Evolutionary conservation across 1,140 invertebrate genomes (phyloP).

Genomic region (Neotoxoptera formosana): DNA sequence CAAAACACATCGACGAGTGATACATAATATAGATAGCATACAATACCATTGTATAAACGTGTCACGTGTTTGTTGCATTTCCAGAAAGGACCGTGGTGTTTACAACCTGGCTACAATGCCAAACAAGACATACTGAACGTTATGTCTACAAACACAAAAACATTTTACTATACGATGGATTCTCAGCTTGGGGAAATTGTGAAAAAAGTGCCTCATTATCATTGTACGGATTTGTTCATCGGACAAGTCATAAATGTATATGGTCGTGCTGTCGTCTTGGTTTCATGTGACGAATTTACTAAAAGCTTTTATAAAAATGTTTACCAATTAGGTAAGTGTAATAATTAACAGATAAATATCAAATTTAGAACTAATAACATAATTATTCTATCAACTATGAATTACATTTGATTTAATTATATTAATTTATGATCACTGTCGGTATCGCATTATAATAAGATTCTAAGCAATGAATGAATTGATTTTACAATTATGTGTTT

Average conservation of each 20-base stretch:
- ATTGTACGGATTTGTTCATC: constrained; percentile 16
- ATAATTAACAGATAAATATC: background rate
- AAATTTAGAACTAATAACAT: background rate
- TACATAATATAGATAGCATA: background rate
- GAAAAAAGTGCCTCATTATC: background rate
- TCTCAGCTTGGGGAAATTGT: too few species aligned
- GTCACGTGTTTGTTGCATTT: background rate
- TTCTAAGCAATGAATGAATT: background rate
- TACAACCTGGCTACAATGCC: background rate
- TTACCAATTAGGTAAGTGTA: constrained; percentile 2
- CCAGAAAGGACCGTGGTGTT: constrained; percentile 10
- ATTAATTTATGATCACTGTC: background rate
- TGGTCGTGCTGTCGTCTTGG: background rate
- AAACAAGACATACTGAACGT: constrained; percentile 43
- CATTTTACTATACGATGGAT: constrained; percentile 32
- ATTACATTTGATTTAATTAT: background rate
- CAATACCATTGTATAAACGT: background rate
- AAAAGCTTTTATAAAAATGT: background rate
- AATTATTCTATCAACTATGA: background rate
- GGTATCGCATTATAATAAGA: background rate
- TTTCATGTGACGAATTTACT: constrained; percentile 5
- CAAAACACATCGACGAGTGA: background rate
- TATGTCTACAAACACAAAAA: background rate
- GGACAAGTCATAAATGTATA: background rate
- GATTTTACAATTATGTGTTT: too few species aligned